Conservation (phyloP, 2,797 vertebrate genomes). For the Catostomus latipinnis region DNA sequence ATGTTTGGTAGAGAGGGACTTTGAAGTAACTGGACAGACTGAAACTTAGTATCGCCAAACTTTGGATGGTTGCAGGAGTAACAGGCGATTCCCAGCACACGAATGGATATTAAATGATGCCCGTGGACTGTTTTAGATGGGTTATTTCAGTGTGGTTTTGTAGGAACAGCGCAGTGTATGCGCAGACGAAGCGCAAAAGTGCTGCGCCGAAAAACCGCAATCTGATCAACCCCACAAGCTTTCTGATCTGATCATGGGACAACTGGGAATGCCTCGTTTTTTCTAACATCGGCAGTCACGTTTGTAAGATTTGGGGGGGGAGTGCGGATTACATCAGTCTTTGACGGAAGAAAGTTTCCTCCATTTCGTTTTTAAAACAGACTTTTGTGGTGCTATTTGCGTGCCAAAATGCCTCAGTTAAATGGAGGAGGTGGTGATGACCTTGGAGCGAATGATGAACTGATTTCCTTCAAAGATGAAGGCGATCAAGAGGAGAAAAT, state of each 20-base stretch:
- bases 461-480: constrained; percentile 91
- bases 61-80: constrained; percentile 31
- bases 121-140: constrained; percentile 11
- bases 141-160: constrained; percentile 5
- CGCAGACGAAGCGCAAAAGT: not conserved
- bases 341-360: constrained; percentile 11
- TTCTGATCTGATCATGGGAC: constrained; percentile 37
- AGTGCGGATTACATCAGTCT: constrained; percentile 24
- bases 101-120: constrained; percentile 53
- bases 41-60: constrained; percentile 34
- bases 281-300: constrained; percentile 22
- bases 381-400: not conserved
- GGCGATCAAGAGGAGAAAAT: constrained; percentile 91
- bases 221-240: constrained; percentile 1
- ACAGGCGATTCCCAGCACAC: constrained; percentile 24
- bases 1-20: constrained; percentile 4
- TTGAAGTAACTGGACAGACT: not conserved
- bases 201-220: not conserved
- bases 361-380: not conserved
- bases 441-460: constrained; percentile 89
- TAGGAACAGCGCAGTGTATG: not conserved
- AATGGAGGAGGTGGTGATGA: constrained; percentile 83
- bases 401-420: constrained; percentile 80
- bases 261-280: constrained; percentile 20
- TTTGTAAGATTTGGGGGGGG: constrained; percentile 15